Base-by-base conservation (phyloP, 2,797 vertebrate species). In the Sardinella longiceps region DNA sequence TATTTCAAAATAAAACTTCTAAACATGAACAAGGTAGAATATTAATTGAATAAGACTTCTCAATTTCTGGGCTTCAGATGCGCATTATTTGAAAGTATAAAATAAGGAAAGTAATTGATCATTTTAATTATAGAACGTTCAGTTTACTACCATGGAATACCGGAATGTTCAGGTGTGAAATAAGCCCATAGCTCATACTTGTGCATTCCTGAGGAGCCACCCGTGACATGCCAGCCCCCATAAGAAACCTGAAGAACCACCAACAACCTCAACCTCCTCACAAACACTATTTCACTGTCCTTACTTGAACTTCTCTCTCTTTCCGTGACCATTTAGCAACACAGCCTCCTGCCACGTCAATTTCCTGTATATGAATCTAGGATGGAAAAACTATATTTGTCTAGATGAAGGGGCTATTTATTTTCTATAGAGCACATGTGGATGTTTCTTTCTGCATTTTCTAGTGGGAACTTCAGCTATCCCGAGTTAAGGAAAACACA, bases 321-420 rank as follows among this genome's bases (percentile, higher is more conserved):
- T 43, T 43, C 70, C 5, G 33, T 43, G 15, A 23, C 18, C 15
- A 77, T 43, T 77, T 77, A 23, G 20, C 37, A 5, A 77, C 70
- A 39, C 18, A 77, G 70, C 18, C 6, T 43, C 70, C 37, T 77
- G 70, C 33, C 70, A 77, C 28, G 20, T 37, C 70, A 23, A 77
- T 43, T 43, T 77, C 37, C 37, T 77, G 70, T 77, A 77, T 77
- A 77, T 43, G 33, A 77, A 77, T 77, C 33, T 39, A 20, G 70
- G 37, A 77, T 37, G 70, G 70, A 43, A 43, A 77, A 77, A 77
- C 37, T 43, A 77, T 77, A 43, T 77, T 77, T 77, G 37, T 77
- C 70, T 77, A 77, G 70, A 77, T 77, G 43, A 77, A 33, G 37
- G 20, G 18, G 20, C 33, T 77, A 77, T 43, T 77, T 77, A 77